Percentiles rank a stretch among this genome's conserved stretches.
These are phyloP conservation scores for Nothocercus nigrocapillus DNA, from an alignment of 2,113 vertebrate genomes.

Conservation along the genomic window DNA sequence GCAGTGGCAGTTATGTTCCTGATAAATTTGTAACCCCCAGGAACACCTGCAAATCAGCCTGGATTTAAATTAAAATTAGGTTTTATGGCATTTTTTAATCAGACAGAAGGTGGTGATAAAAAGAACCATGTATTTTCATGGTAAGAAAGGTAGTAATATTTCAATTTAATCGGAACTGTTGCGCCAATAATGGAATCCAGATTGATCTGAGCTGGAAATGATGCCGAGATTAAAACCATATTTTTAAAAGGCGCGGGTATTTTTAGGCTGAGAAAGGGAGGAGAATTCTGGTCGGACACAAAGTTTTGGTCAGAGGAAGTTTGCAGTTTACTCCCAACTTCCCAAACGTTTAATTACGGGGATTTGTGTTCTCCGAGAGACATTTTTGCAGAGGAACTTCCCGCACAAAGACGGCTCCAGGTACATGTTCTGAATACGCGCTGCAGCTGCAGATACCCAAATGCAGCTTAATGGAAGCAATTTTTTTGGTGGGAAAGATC, in stretches of 20 bases:
- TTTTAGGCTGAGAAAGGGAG: conserved; percentile 43
- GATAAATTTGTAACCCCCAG: conserved; percentile 91
- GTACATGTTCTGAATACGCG: conserved; percentile 45
- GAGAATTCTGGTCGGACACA: conserved; percentile 2
- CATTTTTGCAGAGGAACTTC: conserved; percentile 3
- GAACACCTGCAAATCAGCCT: conserved; percentile 91
- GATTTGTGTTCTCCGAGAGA: conserved; percentile 24
- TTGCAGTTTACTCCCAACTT: conserved; percentile 22
- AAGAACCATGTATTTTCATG: conserved; percentile 84
- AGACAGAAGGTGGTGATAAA: conserved; percentile 88
- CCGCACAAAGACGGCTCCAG: conserved; percentile 40
- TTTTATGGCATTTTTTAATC: conserved; percentile 91
- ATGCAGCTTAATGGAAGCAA: background rate
- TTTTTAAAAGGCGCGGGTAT: conserved; percentile 78
- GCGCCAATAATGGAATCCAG: conserved; percentile 85
- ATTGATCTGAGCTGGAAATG: conserved; percentile 81
- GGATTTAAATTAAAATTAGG: conserved; percentile 91
- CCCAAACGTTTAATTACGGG: background rate
- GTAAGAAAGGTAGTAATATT: conserved; percentile 87
- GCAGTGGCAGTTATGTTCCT: conserved; percentile 91
- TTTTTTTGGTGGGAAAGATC: conserved; percentile 19
- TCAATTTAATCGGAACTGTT: conserved; percentile 85
- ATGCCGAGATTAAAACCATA: conserved; percentile 81
- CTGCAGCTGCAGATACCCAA: conserved; percentile 28
- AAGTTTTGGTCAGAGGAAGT: conserved; percentile 56